A percentile compares a stretch with the other conserved stretches of the same genome.
Evolutionary conservation across 2,888 invertebrate genomes (phyloP).

Genomic region (Synergus japonicus): DNA sequence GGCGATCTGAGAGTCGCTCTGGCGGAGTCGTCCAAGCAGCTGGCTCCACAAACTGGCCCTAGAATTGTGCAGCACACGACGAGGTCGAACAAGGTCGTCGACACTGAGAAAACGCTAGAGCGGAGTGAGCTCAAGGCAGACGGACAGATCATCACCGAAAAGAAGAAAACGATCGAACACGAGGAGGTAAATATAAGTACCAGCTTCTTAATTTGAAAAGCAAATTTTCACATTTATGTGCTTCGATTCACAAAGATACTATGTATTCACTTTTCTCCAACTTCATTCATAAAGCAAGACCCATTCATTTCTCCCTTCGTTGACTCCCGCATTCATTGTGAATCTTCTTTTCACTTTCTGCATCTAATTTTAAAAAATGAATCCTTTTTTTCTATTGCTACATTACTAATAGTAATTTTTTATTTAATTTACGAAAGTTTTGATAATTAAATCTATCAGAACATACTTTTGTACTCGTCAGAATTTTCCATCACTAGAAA

Average conservation of each 20-base stretch:
- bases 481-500: too few species aligned
- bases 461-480: too few species aligned
- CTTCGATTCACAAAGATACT: slow-evolving; percentile 31
- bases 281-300: slow-evolving; percentile 27
- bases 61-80: slow-evolving; percentile 86
- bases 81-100: slow-evolving; percentile 88
- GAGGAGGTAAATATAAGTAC: slow-evolving; percentile 80
- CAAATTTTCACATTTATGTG: slow-evolving; percentile 13
- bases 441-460: too few species aligned
- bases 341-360: not conserved
- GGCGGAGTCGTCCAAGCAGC: slow-evolving; percentile 80
- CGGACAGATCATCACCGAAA: slow-evolving; percentile 92
- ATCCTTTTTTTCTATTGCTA: not conserved
- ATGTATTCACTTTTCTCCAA: slow-evolving; percentile 40
- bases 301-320: slow-evolving; percentile 17
- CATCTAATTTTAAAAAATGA: not conserved
- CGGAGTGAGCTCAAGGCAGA: slow-evolving; percentile 87
- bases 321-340: not conserved
- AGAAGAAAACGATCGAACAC: slow-evolving; percentile 89
- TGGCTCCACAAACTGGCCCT: slow-evolving; percentile 83
- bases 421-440: not conserved
- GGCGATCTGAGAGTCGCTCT: slow-evolving; percentile 87
- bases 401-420: not conserved
- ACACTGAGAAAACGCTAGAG: slow-evolving; percentile 91
- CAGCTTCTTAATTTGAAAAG: not conserved